These are phyloP conservation scores for Anas georgica DNA, from an alignment of 2,797 vertebrate species.

Conservation along the genomic window DNA sequence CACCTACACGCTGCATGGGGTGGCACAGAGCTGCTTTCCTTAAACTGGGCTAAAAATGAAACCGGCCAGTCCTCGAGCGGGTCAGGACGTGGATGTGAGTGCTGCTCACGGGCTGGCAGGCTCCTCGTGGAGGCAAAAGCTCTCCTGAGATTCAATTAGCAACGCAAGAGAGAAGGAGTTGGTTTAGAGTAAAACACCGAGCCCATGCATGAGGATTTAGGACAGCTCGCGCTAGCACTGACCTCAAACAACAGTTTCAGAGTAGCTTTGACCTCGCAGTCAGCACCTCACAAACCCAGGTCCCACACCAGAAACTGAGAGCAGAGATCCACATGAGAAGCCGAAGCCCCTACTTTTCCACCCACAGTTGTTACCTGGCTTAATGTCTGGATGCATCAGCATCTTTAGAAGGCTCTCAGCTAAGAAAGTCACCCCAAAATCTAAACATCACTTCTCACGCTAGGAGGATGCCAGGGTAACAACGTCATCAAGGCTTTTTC, in stretches of 20 bases:
- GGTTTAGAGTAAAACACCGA: neutral
- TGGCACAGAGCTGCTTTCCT: neutral
- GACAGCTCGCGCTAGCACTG: neutral
- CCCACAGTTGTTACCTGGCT: neutral
- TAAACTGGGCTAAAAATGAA: neutral
- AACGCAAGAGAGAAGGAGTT: neutral
- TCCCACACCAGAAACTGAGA: neutral
- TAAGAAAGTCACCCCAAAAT: neutral
- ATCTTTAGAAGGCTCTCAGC: neutral
- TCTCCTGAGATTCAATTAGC: neutral
- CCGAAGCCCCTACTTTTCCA: neutral
- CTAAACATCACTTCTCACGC: neutral
- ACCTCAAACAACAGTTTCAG: neutral
- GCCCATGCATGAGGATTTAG: rapidly evolving
- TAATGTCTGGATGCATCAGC: neutral
- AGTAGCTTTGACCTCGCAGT: neutral
- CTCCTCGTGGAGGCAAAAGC: neutral
- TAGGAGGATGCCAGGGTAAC: rapidly evolving
- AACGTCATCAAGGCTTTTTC: neutral
- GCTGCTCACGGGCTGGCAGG: neutral
- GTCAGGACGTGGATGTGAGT: neutral
- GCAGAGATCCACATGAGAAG: neutral
- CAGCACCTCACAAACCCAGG: rapidly evolving
- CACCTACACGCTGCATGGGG: neutral
- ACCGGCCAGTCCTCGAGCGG: neutral